phyloP scores from a whole-genome alignment of 2,797 vertebrate species.

The Anisognathus igniventris region DNA sequence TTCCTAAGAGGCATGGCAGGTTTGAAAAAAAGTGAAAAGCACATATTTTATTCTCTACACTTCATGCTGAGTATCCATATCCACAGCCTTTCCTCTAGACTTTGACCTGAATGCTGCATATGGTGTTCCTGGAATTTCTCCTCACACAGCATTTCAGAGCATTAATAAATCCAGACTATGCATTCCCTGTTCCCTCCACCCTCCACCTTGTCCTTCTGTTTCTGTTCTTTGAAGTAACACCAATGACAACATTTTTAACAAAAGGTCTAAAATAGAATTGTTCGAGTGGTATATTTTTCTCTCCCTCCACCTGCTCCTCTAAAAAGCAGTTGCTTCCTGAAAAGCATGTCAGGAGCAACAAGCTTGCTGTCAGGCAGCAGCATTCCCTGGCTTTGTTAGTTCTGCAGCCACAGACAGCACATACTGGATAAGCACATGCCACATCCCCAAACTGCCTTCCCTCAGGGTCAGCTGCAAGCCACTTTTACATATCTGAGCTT shows the following conservation, averaged over 20 bases:
- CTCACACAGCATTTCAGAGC: not conserved
- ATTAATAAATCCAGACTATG: not conserved
- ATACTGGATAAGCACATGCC: not conserved
- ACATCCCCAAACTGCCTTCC: not conserved
- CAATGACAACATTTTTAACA: not conserved
- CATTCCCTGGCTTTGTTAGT: not conserved
- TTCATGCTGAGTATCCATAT: not conserved
- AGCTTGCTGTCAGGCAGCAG: not conserved
- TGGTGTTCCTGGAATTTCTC: not conserved
- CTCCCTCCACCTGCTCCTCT: not conserved
- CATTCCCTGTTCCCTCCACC: not conserved
- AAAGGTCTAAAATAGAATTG: not conserved
- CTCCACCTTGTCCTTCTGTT: not conserved
- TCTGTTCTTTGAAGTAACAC: not conserved
- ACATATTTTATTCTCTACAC: not conserved
- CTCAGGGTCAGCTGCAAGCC: not conserved
- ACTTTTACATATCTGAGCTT: not conserved
- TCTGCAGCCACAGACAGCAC: not conserved
- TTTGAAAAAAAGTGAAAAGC: not conserved
- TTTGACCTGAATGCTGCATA: not conserved
- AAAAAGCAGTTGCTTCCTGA: not conserved
- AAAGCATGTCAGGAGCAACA: not conserved
- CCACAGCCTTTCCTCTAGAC: not conserved
- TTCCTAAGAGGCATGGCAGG: not conserved
- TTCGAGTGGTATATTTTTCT: not conserved